Percentiles rank a stretch among this genome's conserved stretches.
Conservation (phyloP, 2,888 invertebrate genomes). For the Euzophera pinguis region DNA sequence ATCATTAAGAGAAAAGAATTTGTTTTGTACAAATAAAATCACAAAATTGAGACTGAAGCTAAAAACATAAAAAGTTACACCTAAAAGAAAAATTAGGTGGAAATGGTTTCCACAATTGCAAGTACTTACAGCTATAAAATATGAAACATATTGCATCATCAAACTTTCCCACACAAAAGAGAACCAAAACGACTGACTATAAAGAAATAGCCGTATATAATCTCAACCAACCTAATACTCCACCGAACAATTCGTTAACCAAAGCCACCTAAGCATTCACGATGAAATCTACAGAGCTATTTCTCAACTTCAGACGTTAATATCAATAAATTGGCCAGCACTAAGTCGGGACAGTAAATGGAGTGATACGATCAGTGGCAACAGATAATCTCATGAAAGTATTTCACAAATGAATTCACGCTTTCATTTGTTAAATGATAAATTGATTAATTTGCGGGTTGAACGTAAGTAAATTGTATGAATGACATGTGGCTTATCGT, state of each 20-base stretch:
- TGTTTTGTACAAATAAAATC: too few relatives aligned
- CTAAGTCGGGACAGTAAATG: not conserved
- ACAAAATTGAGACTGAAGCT: too few relatives aligned
- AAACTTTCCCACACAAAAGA: too few relatives aligned
- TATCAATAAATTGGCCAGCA: slow-evolving; percentile 7
- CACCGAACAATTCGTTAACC: not conserved
- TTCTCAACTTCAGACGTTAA: slow-evolving; percentile 6
- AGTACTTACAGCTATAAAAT: too few relatives aligned
- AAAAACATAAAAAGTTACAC: too few relatives aligned
- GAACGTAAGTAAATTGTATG: slow-evolving; percentile 1
- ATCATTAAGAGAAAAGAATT: too few relatives aligned
- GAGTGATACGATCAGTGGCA: slow-evolving; percentile 1
- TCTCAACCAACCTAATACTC: not conserved
- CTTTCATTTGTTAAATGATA: slow-evolving; percentile 25
- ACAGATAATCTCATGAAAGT: slow-evolving; percentile 10
- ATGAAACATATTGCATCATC: too few relatives aligned
- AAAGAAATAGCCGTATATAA: not conserved
- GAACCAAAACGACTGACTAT: too few relatives aligned
- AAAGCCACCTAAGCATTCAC: not conserved
- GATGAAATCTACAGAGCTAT: slow-evolving; percentile 5
- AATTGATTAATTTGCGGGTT: slow-evolving; percentile 18
- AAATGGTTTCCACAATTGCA: too few relatives aligned
- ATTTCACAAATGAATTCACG: slow-evolving; percentile 25
- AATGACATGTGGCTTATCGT: slow-evolving; percentile 7
- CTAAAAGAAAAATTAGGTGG: too few relatives aligned